A percentile compares a stretch with the other conserved stretches of the same genome.
Evolutionary conservation across 53 echinoderm and acorn worm species (phyloP).

Genomic region (Luidia sarsii): DNA sequence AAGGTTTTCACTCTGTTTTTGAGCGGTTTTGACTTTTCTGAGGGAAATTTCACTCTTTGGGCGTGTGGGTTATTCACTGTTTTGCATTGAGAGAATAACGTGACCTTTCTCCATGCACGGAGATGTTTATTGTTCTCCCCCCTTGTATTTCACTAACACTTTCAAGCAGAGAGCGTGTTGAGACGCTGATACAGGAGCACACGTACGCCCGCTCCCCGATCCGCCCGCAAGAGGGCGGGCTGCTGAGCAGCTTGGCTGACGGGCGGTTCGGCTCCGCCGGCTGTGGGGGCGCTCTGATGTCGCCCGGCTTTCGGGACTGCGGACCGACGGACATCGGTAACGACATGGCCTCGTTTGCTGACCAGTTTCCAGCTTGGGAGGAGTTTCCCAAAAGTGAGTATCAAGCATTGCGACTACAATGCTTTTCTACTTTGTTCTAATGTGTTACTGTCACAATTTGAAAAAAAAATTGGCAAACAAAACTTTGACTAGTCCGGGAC

Average conservation of each 20-base stretch:
- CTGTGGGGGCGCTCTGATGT: slow-evolving; percentile 1
- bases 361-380: slow-evolving; percentile 10
- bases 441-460: too few species aligned
- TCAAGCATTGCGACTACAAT: neutral
- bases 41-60: too few species aligned
- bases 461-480: too few species aligned
- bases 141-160: slow-evolving; percentile 14
- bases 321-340: neutral
- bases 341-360: neutral
- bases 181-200: slow-evolving; percentile 77
- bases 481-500: too few species aligned
- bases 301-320: neutral
- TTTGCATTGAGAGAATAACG: too few species aligned
- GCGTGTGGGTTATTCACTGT: too few species aligned
- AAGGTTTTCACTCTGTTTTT: too few species aligned
- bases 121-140: too few species aligned
- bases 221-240: slow-evolving; percentile 56
- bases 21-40: too few species aligned
- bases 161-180: slow-evolving; percentile 68
- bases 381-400: slow-evolving; percentile 34
- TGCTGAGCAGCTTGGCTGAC: slow-evolving; percentile 30
- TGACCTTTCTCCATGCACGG: too few species aligned
- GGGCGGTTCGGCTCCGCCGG: neutral
- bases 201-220: slow-evolving; percentile 80
- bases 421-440: too few species aligned